These are phyloP conservation scores for Distichodus sexfasciatus DNA, from an alignment of 2,797 vertebrate genomes.

Conservation along the genomic window DNA sequence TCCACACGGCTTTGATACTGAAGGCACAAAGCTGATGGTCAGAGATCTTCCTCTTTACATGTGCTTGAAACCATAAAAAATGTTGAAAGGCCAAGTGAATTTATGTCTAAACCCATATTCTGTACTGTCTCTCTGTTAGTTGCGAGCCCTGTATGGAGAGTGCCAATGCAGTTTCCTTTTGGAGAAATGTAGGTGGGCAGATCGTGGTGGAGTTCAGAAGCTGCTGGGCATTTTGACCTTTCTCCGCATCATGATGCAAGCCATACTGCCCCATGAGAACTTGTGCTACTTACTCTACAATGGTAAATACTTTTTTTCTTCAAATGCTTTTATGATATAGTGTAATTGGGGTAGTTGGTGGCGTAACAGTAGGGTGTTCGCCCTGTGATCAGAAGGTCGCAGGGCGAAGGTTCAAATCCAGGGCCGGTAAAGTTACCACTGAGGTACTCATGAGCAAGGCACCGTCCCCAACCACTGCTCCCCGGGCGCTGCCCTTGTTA, in stretches of 20 bases:
- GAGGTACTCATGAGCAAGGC: too few species aligned
- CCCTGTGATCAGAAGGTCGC: too few species aligned
- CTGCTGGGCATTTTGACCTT: conserved; percentile 79
- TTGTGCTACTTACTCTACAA: conserved; percentile 90
- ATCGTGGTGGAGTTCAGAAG: conserved; percentile 68
- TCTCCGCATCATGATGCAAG: conserved; percentile 83
- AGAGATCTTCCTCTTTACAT: conserved; percentile 20
- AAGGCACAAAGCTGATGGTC: conserved; percentile 75
- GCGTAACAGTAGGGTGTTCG: too few species aligned
- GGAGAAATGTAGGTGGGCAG: conserved; percentile 67
- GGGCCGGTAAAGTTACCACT: too few species aligned
- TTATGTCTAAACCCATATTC: too few species aligned
- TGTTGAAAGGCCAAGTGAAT: too few species aligned
- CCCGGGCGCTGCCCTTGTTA: too few species aligned
- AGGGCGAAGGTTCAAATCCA: too few species aligned
- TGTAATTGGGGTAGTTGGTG: too few species aligned
- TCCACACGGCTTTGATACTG: conserved; percentile 76
- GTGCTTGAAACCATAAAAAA: background rate
- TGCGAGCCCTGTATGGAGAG: conserved; percentile 80
- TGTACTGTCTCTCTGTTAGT: conserved; percentile 68
- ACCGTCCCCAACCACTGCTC: too few species aligned
- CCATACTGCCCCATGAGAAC: conserved; percentile 80
- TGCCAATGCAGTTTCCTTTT: conserved; percentile 80
- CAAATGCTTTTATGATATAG: background rate
- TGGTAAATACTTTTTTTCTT: too few species aligned